Base-by-base conservation (phyloP, 2,888 invertebrate species). In the Stenolophus ochropezus region DNA sequence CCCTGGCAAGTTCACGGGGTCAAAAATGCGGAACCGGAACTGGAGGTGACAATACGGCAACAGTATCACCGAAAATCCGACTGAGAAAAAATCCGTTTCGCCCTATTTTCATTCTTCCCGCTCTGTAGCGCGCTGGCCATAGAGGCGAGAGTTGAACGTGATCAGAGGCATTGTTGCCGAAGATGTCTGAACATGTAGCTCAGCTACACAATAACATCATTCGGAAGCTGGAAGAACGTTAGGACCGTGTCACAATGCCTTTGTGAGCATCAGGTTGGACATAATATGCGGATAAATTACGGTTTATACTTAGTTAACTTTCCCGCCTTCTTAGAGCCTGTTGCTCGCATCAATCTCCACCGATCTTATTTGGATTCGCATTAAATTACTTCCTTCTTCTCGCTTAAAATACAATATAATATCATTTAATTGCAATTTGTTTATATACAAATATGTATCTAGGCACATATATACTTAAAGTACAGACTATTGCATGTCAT, bases 1-100 rank as follows among this genome's bases (percentile, higher is more conserved):
- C 56, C 65, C 58, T 58, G 81, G 56, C 75, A 81, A 83, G 85
- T 82, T 84, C 84, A 83, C 74, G 82, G 85, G 87, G 88, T 87
- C 86, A 87, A 86, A 86, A 85, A 87, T 86, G 87, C 88, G 88
- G 88, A 88, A 88, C 88, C 87, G 88, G 88, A 88, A 88, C 87
- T 82, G 84, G 85, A 86, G 79, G 82, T 84, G 85, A 86, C 87
- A 87, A 88, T 86, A 83, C 61, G 16, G 53, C 81, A 81, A 81
- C 80, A 84, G 82, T 85, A 87, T 86, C 86, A 85, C 87, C 87
- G 85, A 88, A 87, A 88, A 87, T 87, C 85, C 85, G 27, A 81
- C 42, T 14, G 23, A 77, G 49, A 74, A 73, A 71, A 73, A 81
- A 73, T 73, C 73, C 51, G 78, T 78, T 78, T 78, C 78, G 69